These are phyloP conservation scores for Eilema caniola DNA, from an alignment of 2,888 invertebrate species.

Conservation along the genomic window DNA sequence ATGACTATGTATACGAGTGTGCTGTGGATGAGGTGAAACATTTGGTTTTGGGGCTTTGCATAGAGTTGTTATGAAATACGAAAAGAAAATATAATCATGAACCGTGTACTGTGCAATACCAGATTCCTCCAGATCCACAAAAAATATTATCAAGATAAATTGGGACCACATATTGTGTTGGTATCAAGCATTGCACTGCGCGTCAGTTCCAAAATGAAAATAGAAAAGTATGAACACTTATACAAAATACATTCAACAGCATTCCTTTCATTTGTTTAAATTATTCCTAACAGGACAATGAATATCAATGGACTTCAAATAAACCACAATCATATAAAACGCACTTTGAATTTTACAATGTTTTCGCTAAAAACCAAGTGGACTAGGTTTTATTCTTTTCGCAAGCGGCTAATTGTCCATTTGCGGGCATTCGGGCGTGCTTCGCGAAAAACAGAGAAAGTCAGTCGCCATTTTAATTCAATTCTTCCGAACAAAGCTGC, in stretches of 20 bases:
- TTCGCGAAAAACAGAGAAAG: conserved; percentile 78
- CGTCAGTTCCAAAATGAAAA: neutral
- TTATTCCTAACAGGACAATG: neutral
- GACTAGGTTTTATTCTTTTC: conserved; percentile 50
- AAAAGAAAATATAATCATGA: too few relatives aligned
- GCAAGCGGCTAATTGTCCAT: conserved; percentile 79
- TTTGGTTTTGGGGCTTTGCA: too few relatives aligned
- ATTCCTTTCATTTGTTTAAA: too few relatives aligned
- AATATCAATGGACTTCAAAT: neutral
- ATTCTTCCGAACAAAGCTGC: conserved; percentile 80
- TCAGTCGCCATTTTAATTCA: conserved; percentile 82
- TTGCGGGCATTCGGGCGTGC: conserved; percentile 78
- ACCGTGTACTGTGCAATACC: too few relatives aligned
- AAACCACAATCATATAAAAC: conserved; percentile 7
- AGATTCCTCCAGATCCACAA: neutral
- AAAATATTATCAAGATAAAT: neutral
- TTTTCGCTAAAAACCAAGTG: conserved; percentile 61
- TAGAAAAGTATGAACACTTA: neutral
- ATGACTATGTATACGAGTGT: too few relatives aligned
- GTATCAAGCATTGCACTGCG: neutral
- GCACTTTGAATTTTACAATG: conserved; percentile 61
- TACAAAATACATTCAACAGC: too few relatives aligned
- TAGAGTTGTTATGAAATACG: too few relatives aligned
- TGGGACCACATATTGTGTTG: neutral
- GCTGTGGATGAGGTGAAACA: too few relatives aligned